These are phyloP conservation scores for Elanus axillaris DNA, from an alignment of 2,113 vertebrate genomes.

Conservation along the genomic window DNA sequence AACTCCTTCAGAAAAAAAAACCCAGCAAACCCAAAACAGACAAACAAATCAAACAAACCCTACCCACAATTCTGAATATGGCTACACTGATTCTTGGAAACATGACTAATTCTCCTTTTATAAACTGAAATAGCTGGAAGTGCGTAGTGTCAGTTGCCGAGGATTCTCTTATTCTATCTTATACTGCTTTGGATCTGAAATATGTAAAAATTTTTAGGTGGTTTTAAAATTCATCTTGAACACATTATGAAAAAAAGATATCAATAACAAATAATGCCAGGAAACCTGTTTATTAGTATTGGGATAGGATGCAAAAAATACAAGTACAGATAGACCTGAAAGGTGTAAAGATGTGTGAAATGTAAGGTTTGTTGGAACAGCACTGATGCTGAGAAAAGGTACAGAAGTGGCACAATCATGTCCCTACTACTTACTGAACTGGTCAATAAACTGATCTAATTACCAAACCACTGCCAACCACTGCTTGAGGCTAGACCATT, in stretches of 20 bases:
- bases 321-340: not conserved
- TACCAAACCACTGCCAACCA: not conserved
- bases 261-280: not conserved
- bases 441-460: not conserved
- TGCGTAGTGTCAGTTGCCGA: not conserved
- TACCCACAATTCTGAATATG: not conserved
- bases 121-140: not conserved
- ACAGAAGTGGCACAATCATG: fast-evolving
- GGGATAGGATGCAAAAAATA: not conserved
- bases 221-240: not conserved
- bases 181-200: not conserved
- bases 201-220: not conserved
- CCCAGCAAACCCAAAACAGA: not conserved
- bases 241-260: not conserved
- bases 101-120: not conserved
- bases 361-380: not conserved
- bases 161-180: not conserved
- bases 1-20: not conserved
- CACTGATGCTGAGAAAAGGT: not conserved
- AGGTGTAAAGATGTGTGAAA: not conserved
- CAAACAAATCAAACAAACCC: not conserved
- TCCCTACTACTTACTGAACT: not conserved
- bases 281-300: not conserved
- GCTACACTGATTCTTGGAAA: not conserved
- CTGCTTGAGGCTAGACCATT: not conserved